A percentile compares a stretch with the other conserved stretches of the same genome.
These are phyloP conservation scores for Automeris io DNA, from an alignment of 2,888 invertebrate species.

Conservation along the genomic window DNA sequence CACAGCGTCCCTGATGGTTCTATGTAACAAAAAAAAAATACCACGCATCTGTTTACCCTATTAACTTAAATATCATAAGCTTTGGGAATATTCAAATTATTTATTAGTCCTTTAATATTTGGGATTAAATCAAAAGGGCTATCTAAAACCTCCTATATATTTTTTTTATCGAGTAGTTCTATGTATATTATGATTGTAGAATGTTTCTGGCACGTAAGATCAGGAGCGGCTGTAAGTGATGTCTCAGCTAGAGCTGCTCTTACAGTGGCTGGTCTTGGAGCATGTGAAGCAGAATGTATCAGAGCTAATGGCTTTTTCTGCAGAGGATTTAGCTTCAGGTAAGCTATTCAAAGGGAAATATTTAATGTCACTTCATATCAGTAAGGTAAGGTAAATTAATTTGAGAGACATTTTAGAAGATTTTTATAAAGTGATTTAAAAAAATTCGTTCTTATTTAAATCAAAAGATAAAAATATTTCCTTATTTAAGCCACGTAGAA, in stretches of 20 bases:
- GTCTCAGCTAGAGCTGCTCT: slow-evolving; percentile 80
- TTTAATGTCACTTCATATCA: too few relatives aligned
- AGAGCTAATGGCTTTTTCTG: slow-evolving; percentile 85
- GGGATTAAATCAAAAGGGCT: too few relatives aligned
- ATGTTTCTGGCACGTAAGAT: slow-evolving; percentile 89
- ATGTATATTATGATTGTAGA: slow-evolving; percentile 63
- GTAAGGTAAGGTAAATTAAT: too few relatives aligned
- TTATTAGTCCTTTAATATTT: too few relatives aligned
- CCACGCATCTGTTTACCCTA: too few relatives aligned
- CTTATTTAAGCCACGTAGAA: too few relatives aligned
- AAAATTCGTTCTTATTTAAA: background rate
- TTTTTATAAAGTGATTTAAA: background rate
- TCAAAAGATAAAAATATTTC: too few relatives aligned
- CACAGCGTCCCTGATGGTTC: too few relatives aligned
- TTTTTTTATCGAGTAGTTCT: background rate
- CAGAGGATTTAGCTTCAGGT: slow-evolving; percentile 87
- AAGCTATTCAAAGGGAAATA: slow-evolving; percentile 5
- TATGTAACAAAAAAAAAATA: too few relatives aligned
- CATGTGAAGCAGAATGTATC: slow-evolving; percentile 88
- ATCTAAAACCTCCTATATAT: background rate
- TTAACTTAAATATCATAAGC: too few relatives aligned
- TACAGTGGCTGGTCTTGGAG: slow-evolving; percentile 82
- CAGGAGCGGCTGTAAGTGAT: slow-evolving; percentile 82
- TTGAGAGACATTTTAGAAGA: too few relatives aligned
- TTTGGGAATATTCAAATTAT: too few relatives aligned